Conservation (phyloP, 2,888 invertebrate species). For the Venustoraphidia nigricollis region DNA sequence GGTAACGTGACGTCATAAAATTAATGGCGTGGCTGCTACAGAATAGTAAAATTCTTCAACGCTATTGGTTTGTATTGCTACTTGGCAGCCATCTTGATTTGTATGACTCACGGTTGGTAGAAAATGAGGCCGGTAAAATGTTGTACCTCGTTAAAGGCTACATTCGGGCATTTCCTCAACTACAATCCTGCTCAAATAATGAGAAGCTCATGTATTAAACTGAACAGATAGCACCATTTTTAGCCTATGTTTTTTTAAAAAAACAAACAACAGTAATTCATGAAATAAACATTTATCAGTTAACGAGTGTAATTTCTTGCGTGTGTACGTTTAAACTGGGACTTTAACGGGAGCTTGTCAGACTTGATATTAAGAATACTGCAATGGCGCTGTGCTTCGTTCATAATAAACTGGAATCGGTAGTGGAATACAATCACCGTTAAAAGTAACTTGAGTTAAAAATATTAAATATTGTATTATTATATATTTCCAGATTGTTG, state of each 20-base stretch:
- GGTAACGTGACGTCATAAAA: conserved; percentile 27
- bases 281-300: background rate
- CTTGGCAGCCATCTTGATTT: conserved; percentile 46
- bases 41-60: conserved; percentile 18
- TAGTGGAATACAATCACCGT: no score
- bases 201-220: no score
- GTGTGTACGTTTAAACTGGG: no score
- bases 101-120: conserved; percentile 46
- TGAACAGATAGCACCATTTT: no score
- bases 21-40: conserved; percentile 27
- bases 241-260: no score
- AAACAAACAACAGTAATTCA: background rate
- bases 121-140: conserved; percentile 41
- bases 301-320: background rate
- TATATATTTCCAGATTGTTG: no score
- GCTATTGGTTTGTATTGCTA: conserved; percentile 25
- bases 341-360: no score
- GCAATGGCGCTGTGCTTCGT: no score
- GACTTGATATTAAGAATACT: no score
- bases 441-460: no score
- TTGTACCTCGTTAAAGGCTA: conserved; percentile 43
- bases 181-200: background rate
- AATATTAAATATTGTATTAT: no score
- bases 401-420: no score
- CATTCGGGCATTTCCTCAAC: conserved; percentile 35